Evolutionary conservation across 1,140 invertebrate genomes (phyloP), one percentile per base, ranked within the genome.

Genomic region (Drosophila lowei): DNA sequence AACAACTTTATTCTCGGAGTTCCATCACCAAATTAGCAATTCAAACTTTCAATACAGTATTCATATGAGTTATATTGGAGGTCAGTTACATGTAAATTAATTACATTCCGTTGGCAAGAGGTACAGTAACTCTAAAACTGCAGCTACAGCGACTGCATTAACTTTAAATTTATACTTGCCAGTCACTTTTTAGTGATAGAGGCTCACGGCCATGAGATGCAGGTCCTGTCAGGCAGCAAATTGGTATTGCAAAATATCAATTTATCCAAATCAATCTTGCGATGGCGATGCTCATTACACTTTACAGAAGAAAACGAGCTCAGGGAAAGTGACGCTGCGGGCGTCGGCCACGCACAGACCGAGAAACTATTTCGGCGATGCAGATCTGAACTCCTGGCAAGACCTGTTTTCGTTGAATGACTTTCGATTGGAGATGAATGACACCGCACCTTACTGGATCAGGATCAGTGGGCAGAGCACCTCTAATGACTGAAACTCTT

Each of bases 341-440:
- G 72, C 47, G 11, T 38, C 34, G 56, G 25, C 34, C 41, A 64
- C 62, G 38, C 70, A 28, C 55, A 55, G 53, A 18, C 41, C 30
- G 47, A 59, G 52, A 79, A 81, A 86, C 81, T 76, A 88, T 72
- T 78, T 88, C 77, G 65, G 78, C 74, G 61, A 68, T 67, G 30
- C 42, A 43, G 62, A 68, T 71, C 47, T 5, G 15, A 38, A 43
- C 53, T 15, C 23, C 6, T 42, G 34, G 42, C 7, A 21, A 34
- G 47, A 60, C 55, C 46, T 50, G 55, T 66, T 21, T 16, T 48
- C 23, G 53, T 55, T 54, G 56, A 76, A 75, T 71, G 70, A 83
- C 83, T 88, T 86, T 86, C 78, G 79, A 77, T 89, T 55, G 41
- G 43, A 71, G 73, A 89, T 80, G 56, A 89, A 84, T 72, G 77